These are phyloP conservation scores for Lophura swinhoii DNA, from an alignment of 2,797 vertebrate genomes.

Conservation along the genomic window DNA sequence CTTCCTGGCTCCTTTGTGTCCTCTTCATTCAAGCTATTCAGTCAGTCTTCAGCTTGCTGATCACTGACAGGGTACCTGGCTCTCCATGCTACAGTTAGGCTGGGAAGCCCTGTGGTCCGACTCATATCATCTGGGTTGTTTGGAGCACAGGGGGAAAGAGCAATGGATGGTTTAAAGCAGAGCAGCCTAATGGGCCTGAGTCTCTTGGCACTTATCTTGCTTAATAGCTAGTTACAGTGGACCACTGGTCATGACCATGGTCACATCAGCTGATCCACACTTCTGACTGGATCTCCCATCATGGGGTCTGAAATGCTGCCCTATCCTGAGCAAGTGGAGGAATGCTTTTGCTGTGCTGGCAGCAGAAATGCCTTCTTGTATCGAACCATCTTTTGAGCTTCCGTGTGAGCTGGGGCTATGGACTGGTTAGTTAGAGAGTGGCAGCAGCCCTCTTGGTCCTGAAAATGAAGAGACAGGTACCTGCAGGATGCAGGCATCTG, in stretches of 20 bases:
- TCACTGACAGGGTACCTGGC: fast-evolving
- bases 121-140: not conserved
- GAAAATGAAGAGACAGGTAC: not conserved
- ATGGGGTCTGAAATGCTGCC: not conserved
- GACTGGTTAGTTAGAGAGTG: not conserved
- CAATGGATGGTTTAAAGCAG: not conserved
- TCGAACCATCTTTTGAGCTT: not conserved
- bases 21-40: not conserved
- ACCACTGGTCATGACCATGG: not conserved
- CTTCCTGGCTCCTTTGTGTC: not conserved
- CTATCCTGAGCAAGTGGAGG: not conserved
- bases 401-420: not conserved
- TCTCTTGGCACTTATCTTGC: not conserved
- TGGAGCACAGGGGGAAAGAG: not conserved
- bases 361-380: not conserved
- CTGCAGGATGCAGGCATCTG: not conserved
- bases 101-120: not conserved
- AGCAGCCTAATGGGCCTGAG: not conserved
- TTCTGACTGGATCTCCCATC: not conserved
- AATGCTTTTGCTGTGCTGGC: not conserved
- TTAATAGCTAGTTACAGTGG: not conserved
- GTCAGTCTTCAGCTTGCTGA: not conserved
- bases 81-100: not conserved
- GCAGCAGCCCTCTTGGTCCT: not conserved
- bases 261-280: not conserved